A percentile compares a stretch with the other conserved stretches of the same genome.
Evolutionary conservation across 1,140 invertebrate genomes (phyloP).

Genomic region (Drosophila elegans): DNA sequence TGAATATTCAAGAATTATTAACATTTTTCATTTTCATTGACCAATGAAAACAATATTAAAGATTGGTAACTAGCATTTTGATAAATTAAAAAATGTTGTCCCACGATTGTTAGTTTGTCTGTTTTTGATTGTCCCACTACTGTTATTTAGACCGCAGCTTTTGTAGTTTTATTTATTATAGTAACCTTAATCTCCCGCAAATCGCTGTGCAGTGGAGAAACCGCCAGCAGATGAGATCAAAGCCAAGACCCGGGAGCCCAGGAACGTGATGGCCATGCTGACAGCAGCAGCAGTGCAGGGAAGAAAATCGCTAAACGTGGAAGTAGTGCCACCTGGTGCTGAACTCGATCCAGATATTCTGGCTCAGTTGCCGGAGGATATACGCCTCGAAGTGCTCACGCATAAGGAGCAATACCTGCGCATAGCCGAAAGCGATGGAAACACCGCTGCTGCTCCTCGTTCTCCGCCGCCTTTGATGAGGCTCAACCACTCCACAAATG

Average conservation of each 20-base stretch:
- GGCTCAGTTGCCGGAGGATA: slow-evolving; percentile 87
- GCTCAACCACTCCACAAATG: no score
- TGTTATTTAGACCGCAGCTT: no score
- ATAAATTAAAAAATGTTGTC: no score
- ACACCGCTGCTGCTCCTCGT: background rate
- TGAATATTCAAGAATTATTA: no score
- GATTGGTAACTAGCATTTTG: no score
- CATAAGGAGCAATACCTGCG: slow-evolving; percentile 38
- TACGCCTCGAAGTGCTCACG: slow-evolving; percentile 87
- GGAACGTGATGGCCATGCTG: slow-evolving; percentile 2
- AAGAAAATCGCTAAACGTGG: background rate
- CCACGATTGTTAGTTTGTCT: no score
- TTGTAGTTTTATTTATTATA: no score
- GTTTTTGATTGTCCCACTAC: no score
- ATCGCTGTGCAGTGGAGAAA: background rate
- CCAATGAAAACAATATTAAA: no score
- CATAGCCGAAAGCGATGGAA: background rate
- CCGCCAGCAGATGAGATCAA: background rate
- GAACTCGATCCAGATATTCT: slow-evolving; percentile 86
- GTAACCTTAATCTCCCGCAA: no score
- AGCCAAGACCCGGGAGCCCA: background rate
- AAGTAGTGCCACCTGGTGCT: background rate
- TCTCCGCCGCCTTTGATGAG: background rate
- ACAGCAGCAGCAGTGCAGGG: background rate
- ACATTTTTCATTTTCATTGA: no score